Base-by-base conservation (phyloP, 2,888 invertebrate genomes). In the Sesia apiformis region DNA sequence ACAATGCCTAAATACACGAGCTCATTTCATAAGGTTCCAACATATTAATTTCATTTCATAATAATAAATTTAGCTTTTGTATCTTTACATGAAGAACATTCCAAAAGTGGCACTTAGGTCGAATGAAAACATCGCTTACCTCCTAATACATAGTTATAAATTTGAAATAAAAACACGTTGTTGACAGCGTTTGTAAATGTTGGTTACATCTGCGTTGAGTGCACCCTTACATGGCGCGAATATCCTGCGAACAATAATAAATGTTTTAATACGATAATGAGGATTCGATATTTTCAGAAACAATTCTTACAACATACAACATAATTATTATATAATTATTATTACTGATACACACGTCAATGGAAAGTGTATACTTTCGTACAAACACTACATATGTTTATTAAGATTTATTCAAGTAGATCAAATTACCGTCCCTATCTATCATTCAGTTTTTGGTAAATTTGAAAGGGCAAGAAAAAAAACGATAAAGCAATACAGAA, bases 221-320 rank as follows among this genome's bases (percentile, higher is more conserved):
- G 60, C 61, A 54, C 62, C 61, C 60, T 78, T 76, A 81, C 66
- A 81, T 69, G 65, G 78, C 71, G 74, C 86, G 84, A 69, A 80
- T 73, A 74, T 77, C 81, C 85, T 85, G 85, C 51, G 64, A 67
- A 79, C 64, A 64, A 74, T 23, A 23, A 23, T 23, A 23, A 23
- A 23, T 23, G 23, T 23, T 23, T 23, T 23, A 23, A 23, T 23
- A 23, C 23, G 23, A 23, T 23, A 23, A 23, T 23, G 2, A 23
- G 23, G 23, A 23, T 23, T 23, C 1, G 23, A 23, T 2, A 23
- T 23, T 23, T 1, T 23, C 2, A 2, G 23, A 23, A 23, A 23
- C 23, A 23, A 23, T 23, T 23, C 1, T 23, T 23, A 23, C 23
- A 23, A 23, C 23, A 23, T 23, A 23, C 23, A 23, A 23, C 23